These are phyloP conservation scores for Spinibarbus caldwelli DNA, from an alignment of 2,797 vertebrate genomes.

Conservation along the genomic window DNA sequence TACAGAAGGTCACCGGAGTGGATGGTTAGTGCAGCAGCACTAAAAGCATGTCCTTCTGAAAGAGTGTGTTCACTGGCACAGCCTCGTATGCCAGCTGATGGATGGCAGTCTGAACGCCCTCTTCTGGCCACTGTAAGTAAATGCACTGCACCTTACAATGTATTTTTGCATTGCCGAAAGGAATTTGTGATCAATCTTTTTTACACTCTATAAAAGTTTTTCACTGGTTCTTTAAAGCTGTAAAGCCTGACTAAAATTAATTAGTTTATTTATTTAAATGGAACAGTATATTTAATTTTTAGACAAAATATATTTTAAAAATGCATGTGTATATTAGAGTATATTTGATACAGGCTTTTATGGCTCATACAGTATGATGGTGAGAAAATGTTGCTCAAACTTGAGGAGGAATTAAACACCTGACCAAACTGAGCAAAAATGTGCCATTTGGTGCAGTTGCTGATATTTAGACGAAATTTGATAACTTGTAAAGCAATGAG, in stretches of 20 bases:
- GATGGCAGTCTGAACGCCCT: no score
- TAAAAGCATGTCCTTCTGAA: constrained; percentile 68
- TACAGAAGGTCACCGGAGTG: constrained; percentile 69
- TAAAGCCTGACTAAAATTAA: not conserved
- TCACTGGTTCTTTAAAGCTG: not conserved
- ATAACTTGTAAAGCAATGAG: not conserved
- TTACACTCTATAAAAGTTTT: not conserved
- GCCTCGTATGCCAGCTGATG: constrained; percentile 62
- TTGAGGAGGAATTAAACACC: not conserved
- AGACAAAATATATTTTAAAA: not conserved
- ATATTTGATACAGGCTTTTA: not conserved
- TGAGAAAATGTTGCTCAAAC: not conserved
- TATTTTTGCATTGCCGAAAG: not conserved
- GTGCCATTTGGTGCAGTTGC: not conserved
- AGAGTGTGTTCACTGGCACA: constrained; percentile 69
- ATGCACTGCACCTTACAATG: not conserved
- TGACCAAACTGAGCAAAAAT: not conserved
- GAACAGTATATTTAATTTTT: not conserved
- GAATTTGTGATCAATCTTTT: not conserved
- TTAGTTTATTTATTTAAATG: not conserved
- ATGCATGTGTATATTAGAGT: not conserved
- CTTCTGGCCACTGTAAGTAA: constrained; percentile 72
- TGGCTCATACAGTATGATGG: not conserved
- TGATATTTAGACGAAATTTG: not conserved
- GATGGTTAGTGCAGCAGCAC: constrained; percentile 69